Percentiles rank a stretch among this genome's conserved stretches.
Conservation (phyloP, 2,113 vertebrate species). For the Physeter macrocephalus region DNA sequence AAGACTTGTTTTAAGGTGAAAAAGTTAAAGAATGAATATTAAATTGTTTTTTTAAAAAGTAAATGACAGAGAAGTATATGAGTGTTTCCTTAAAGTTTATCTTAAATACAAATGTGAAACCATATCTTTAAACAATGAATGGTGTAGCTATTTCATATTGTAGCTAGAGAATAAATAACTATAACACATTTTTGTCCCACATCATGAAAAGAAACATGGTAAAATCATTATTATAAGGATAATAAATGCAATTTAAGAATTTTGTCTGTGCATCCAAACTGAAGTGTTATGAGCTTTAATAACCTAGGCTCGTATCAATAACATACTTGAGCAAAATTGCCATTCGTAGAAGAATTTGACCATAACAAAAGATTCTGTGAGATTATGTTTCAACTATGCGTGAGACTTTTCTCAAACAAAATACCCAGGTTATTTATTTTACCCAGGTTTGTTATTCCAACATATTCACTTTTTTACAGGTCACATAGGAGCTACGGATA, state of each 20-base stretch:
- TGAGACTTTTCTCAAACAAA: background rate
- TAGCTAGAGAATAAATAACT: conserved; percentile 23
- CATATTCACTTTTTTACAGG: background rate
- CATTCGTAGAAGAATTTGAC: background rate
- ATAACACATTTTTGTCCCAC: background rate
- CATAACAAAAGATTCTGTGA: background rate
- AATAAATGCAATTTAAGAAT: background rate
- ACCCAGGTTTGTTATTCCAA: background rate
- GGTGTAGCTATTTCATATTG: background rate
- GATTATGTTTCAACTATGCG: background rate
- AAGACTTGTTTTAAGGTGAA: conserved; percentile 40
- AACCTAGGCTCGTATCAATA: background rate
- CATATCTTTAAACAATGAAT: background rate
- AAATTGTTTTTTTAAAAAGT: background rate
- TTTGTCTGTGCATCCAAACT: background rate
- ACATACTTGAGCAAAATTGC: background rate
- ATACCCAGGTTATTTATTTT: background rate
- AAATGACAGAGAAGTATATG: conserved; percentile 31
- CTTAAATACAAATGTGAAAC: conserved; percentile 40
- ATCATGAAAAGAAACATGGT: background rate
- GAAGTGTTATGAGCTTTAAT: background rate
- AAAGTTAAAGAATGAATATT: conserved; percentile 48
- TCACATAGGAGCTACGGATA: background rate
- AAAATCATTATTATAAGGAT: background rate
- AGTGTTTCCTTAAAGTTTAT: conserved; percentile 29